Evolutionary conservation across 1,140 invertebrate species (phyloP).

Genomic region (Pantala flavescens): DNA sequence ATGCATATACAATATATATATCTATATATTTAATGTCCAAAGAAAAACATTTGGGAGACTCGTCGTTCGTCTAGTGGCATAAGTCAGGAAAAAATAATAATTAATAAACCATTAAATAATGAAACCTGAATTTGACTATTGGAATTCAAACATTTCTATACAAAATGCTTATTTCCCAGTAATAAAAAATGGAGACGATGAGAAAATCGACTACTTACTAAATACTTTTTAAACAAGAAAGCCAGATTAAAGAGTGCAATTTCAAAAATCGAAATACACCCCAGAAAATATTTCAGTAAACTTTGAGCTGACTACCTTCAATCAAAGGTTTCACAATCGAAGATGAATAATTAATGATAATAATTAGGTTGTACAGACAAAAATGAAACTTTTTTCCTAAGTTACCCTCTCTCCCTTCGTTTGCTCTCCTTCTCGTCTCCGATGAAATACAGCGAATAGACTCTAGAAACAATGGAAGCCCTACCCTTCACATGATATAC

Average conservation of each 20-base stretch:
- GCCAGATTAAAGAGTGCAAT: background rate
- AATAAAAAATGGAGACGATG: slow-evolving; percentile 2
- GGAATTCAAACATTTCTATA: slow-evolving; percentile 3
- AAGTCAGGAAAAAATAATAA: background rate
- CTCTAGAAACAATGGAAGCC: background rate
- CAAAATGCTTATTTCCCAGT: background rate
- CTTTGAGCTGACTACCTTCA: no score
- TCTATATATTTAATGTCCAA: slow-evolving; percentile 2
- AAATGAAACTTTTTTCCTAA: background rate
- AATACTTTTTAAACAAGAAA: slow-evolving; percentile 1
- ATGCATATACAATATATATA: slow-evolving; percentile 5
- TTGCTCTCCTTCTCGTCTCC: background rate
- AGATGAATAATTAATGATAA: background rate
- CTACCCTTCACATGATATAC: background rate
- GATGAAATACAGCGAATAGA: background rate
- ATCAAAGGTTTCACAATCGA: no score
- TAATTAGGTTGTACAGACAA: background rate
- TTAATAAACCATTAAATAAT: background rate
- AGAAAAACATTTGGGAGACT: slow-evolving; percentile 3
- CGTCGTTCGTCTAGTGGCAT: background rate
- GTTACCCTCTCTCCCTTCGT: background rate
- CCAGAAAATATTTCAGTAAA: no score
- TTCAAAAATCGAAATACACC: no score
- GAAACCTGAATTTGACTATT: slow-evolving; percentile 2
- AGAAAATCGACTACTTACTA: background rate